phyloP scores from a whole-genome alignment of 2,113 vertebrate species.

The Lamprotornis superbus region DNA sequence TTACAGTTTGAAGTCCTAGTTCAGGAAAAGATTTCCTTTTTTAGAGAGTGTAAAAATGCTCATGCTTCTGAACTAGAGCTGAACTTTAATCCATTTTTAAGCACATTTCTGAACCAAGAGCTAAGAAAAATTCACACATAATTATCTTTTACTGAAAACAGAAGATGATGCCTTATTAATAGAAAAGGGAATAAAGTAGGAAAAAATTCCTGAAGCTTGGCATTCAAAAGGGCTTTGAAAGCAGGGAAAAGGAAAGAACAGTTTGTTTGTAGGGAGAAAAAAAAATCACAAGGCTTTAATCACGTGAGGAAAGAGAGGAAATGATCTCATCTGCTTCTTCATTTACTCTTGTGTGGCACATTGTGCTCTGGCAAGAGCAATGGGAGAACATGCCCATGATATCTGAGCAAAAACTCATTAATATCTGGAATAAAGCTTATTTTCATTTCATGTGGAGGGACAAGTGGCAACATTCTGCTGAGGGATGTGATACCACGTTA shows the following conservation, averaged over 20 bases:
- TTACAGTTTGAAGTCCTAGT: neutral
- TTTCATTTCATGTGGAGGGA: neutral
- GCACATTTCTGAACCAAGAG: neutral
- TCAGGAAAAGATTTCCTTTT: neutral
- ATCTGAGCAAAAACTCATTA: neutral
- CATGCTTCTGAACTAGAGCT: neutral
- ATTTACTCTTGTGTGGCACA: neutral
- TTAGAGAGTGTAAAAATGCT: neutral
- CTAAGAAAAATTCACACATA: neutral
- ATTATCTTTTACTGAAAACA: neutral
- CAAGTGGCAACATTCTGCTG: neutral
- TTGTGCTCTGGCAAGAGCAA: neutral
- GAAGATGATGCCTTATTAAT: neutral
- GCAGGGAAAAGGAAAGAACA: neutral
- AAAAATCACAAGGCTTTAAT: neutral
- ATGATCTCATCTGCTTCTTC: neutral
- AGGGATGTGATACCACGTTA: neutral
- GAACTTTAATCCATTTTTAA: neutral
- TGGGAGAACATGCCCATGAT: neutral
- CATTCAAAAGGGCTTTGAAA: neutral
- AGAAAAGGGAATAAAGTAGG: neutral
- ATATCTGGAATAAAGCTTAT: neutral
- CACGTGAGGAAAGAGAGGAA: neutral
- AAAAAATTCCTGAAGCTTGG: neutral
- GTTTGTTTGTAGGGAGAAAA: neutral